Base-by-base conservation (phyloP, 2,797 vertebrate species). In the Ambastaia sidthimunki region DNA sequence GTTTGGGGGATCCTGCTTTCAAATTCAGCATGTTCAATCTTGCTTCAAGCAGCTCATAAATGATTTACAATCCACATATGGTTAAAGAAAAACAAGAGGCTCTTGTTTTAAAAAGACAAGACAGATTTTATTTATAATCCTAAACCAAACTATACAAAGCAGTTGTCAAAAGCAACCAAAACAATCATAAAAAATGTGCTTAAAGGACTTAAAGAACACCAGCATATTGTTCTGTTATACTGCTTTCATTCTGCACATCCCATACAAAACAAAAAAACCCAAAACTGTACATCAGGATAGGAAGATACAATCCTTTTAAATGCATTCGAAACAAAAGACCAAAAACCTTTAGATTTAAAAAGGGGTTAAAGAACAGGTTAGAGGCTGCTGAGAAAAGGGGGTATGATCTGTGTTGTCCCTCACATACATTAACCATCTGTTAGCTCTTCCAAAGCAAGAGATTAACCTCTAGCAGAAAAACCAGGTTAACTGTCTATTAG, bases 121-220 rank as follows among this genome's bases (percentile, higher is more conserved):
- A 92, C 92, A 93, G 94, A 92, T 95, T 94, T 95, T 86, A 94
- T 94, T 91, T 90, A 91, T 90, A 90, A 87, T 88, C 88, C 87
- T 90, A 85, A 91, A 93, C 94, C 94, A 95, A 94, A 96, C 95
- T 95, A 95, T 95, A 96, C 95, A 96, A 95, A 95, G 94, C 94
- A 94, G 93, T 94, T 93, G 93, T 94, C 92, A 92, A 90, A 90
- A 92, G 92, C 93, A 94, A 94, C 90, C 91, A 93, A 92, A 91
- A 91, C 90, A 92, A 90, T 90, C 88, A 82, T 91, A 90, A 83
- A 74, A 91, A 78, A 81, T 85, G 71, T 13, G 85, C 83, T 86
- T 69, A 54, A 71, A 80, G 78, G 67, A 86, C 63, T 82, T 76
- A 74, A 41, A 74, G 74, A 86, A 87, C 85, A 84, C 74, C 86